These are phyloP conservation scores for Lagorchestes hirsutus DNA, from an alignment of 2,797 vertebrate species.

Conservation along the genomic window DNA sequence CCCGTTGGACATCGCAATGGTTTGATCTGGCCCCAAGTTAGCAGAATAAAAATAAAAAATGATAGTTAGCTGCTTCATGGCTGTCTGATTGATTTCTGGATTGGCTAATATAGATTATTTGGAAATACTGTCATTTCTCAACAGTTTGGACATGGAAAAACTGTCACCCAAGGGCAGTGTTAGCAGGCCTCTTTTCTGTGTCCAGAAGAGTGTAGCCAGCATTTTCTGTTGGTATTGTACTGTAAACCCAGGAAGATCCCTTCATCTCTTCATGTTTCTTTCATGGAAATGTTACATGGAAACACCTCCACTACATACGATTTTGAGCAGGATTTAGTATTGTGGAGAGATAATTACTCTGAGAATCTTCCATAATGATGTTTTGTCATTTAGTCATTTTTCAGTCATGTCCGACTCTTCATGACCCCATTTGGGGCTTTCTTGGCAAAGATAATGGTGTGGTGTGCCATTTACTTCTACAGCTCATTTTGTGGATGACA, in stretches of 20 bases:
- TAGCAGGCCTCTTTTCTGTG: not conserved
- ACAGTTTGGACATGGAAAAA: constrained; percentile 33
- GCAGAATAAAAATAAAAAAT: constrained; percentile 43
- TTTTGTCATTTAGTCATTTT: not conserved
- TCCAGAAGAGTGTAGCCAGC: not conserved
- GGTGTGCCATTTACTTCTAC: no score
- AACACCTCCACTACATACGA: not conserved
- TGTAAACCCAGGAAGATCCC: not conserved
- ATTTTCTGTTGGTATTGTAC: constrained; percentile 6
- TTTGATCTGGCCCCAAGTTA: constrained; percentile 39
- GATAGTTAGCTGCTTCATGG: not conserved
- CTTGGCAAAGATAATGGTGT: no score
- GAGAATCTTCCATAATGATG: not conserved
- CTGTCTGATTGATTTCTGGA: constrained; percentile 28
- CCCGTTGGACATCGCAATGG: not conserved
- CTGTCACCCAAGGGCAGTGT: not conserved
- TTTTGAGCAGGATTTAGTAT: not conserved
- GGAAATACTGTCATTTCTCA: not conserved
- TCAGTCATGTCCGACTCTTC: not conserved
- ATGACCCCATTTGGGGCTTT: no score
- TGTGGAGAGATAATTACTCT: constrained; percentile 1
- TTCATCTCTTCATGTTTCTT: not conserved
- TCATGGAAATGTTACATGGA: constrained; percentile 3
- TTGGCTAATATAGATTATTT: not conserved
- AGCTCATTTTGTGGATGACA: no score